Evolutionary conservation across 2,888 invertebrate species (phyloP), one percentile per base, ranked within the genome.

Genomic region (Hymenopus coronatus): DNA sequence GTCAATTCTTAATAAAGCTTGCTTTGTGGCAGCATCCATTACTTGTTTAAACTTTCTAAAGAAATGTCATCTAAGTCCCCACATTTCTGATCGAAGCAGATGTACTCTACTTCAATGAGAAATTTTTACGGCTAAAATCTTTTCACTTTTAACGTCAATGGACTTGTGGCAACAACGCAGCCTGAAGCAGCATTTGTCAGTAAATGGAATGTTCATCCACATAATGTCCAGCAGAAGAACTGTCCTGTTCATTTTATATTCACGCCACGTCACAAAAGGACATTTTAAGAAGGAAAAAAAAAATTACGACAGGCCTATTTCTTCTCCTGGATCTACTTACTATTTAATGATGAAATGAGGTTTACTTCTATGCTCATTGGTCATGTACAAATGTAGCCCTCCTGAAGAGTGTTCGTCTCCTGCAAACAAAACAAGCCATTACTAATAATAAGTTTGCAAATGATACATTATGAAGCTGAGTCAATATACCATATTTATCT

Each of bases 331-430:
- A 28, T 20, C 70, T 88, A 83, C 33, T 85, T 88, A 82, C 88
- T 85, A 88, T 85, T 85, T 70, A 7, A 81, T 81, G 54, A 70
- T 70, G 82, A 25, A 85, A 84, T 28, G 82, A 40, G 27, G 3
- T 33, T 30, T 27, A 28, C 30, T 82, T 82, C 86, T 28, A 30
- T 46, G 28, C 54, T 82, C 27, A 89, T 54, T 83, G 89, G 89
- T 89, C 89, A 89, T 88, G 89, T 89, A 88, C 89, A 89, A 30
- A 89, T 85, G 87, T 85, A 89, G 33, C 83, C 88, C 85, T 88
- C 89, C n/a, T 88, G 88, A 30, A 89, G 88, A 27, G 83, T 28
- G 83, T 85, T 85, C 84, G 89, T 70, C 87, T 86, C 87, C 88
- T 89, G 87, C n/a, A 82, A 89, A 82, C 8, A 15, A 83, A 85